Base-by-base conservation (phyloP, 2,888 invertebrate species). In the Microchrysa polita region DNA sequence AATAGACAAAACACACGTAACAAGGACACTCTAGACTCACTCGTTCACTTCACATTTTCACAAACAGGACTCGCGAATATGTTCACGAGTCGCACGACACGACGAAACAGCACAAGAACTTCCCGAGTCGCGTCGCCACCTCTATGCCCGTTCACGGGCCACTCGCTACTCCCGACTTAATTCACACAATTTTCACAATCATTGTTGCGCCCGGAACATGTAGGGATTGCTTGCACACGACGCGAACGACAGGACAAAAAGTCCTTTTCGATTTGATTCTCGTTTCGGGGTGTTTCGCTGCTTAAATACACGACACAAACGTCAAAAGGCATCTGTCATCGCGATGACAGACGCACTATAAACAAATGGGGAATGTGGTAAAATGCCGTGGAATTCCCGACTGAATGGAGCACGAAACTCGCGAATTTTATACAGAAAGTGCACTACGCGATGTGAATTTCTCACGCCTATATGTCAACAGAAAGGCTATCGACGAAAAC, bases 241-340 rank as follows among this genome's bases (percentile, higher is more conserved):
- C 67, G 27, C 10, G 27, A 34, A 57, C 55, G 10, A 34, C 34
- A 22, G 23, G 34, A n/a, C 14, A 16, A 18, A 12, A 34, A 42
- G 34, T 20, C 40, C 16, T n/a, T 42, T 57, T 69, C 22, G 20
- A 67, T 53, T 67, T 48, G n/a, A 12, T 27, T 22, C 27, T 34
- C 27, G 27, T 34, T 5, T 34, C 27, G 27, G 2, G 27, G 27
- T 34, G 27, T 7, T 69, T 44, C 16, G 23, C 44, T 27, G 34
- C 42, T 67, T 71, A n/a, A n/a, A 34, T 34, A 59, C 48, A 34
- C 71, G 75, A 73, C 75, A 71, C 48, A 22, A 73, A 73, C 65
- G 75, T 73, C 75, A 75, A 75, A 71, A 65, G 63, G 73, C 75
- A 75, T 75, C 75, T 75, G 75, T 75, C 75, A 73, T 18, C 57